Conservation (phyloP, 2,888 invertebrate species). For the Drosophila sordidapex region DNA sequence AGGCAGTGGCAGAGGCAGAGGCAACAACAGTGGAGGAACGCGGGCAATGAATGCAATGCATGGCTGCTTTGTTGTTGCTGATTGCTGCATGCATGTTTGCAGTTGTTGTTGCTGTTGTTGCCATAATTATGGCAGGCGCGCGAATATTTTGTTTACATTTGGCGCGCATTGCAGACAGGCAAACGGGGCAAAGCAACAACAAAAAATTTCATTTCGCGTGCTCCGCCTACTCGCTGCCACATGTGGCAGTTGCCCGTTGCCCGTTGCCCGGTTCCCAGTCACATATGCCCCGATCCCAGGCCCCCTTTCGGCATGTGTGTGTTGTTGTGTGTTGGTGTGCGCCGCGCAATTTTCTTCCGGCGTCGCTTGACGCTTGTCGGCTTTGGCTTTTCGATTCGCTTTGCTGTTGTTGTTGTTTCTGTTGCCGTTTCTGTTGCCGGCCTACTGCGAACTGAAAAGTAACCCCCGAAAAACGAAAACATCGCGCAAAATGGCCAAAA, state of each 20-base stretch:
- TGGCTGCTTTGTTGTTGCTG: constrained; percentile 54
- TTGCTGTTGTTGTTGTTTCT: constrained; percentile 12
- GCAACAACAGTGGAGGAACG: constrained; percentile 22
- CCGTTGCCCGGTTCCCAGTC: constrained; percentile 14
- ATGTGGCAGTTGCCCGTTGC: constrained; percentile 39
- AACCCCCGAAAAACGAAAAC: constrained; percentile 46
- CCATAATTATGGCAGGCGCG: constrained; percentile 82
- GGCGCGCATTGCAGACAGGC: constrained; percentile 76
- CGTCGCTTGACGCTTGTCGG: constrained; percentile 36
- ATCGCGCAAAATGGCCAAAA: constrained; percentile 69
- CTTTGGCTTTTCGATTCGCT: constrained; percentile 20
- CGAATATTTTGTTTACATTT: constrained; percentile 81
- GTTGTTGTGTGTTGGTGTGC: constrained; percentile 16
- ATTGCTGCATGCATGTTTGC: constrained; percentile 35
- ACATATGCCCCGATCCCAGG: constrained; percentile 17
- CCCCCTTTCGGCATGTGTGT: constrained; percentile 16
- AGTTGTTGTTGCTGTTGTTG: constrained; percentile 46
- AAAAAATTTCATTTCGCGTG: constrained; percentile 73
- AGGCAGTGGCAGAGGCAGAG: background rate
- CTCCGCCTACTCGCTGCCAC: constrained; percentile 77
- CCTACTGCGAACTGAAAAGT: constrained; percentile 46
- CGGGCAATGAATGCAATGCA: constrained; percentile 64
- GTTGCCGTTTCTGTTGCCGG: constrained; percentile 25
- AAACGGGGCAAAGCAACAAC: constrained; percentile 39
- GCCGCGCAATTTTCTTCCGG: constrained; percentile 69